Base-by-base conservation (phyloP, 1,140 invertebrate genomes). In the Nasonia vitripennis region DNA sequence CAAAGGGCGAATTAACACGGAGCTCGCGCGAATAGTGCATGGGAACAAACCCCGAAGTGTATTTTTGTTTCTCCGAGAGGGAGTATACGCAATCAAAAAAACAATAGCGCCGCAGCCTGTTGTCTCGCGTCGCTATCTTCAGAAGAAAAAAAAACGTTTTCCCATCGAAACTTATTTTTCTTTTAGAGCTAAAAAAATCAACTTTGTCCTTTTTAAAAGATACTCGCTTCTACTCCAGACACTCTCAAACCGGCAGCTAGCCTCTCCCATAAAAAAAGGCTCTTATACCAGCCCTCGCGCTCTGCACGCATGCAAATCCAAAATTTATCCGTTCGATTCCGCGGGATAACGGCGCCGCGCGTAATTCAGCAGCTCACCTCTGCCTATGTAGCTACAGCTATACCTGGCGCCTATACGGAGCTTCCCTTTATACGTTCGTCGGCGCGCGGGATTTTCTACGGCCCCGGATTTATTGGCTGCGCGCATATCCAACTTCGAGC, bases 321-420 rank as follows among this genome's bases (percentile, higher is more conserved):
- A 84, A 78, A 78, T 84, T 80, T 80, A 73, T 71, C 45, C 45
- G 73, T 62, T 74, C 20, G n/a, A 84, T 84, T 51, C 34, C 12
- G 41, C 23, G 11, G 48, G 55, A 51, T 78, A 84, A 78, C 37
- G 20, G 48, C 41, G 20, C 31, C 67, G 70, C 70, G 62, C 7
- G 55, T 84, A 70, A 78, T 84, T 84, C 51, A 48, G 31, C 31
- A 45, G 41, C 41, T 45, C 41, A 45, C 41, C 41, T 45, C 41
- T 45, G 7, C 10, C 41, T 45, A 7, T 9, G 0, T 45, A 45
- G 27, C 27, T 45, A 45, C 10, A 45, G 6, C 1, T 45, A 45
- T 45, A 37, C 34, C 34, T 6, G 34, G 41, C 41, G 41, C 1
- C 1, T 45, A 45, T 45, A 45, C 41, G 41, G 41, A 81, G 73